Conservation (phyloP, 2,797 vertebrate genomes). For the Emys orbicularis region DNA sequence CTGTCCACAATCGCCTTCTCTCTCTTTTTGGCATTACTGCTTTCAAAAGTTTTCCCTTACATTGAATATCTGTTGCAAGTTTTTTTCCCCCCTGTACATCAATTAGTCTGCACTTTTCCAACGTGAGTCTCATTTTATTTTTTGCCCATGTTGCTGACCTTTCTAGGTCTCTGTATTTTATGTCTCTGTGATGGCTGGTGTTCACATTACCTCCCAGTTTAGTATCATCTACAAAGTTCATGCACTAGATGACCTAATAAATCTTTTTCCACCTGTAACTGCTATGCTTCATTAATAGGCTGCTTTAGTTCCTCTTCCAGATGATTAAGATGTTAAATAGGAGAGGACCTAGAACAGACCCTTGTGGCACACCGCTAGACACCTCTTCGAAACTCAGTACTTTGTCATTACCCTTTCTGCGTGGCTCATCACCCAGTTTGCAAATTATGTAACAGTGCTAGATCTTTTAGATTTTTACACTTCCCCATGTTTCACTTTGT, state of each 20-base stretch:
- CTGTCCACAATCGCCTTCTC: background rate
- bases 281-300: background rate
- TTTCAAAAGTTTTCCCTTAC: background rate
- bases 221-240: background rate
- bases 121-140: background rate
- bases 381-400: too few species aligned
- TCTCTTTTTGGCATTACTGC: background rate
- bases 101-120: rapidly evolving
- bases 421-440: too few species aligned
- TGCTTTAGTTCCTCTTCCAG: background rate
- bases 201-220: background rate
- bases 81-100: background rate
- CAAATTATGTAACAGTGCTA: too few species aligned
- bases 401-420: too few species aligned
- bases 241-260: background rate
- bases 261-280: background rate
- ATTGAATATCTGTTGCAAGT: background rate
- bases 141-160: background rate
- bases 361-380: background rate
- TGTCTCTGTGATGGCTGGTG: background rate
- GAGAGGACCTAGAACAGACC: background rate
- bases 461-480: background rate
- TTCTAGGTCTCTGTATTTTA: background rate
- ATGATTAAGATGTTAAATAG: background rate
- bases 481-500: background rate